These are phyloP conservation scores for Amazona guildingii DNA, from an alignment of 2,113 vertebrate genomes.

Conservation along the genomic window DNA sequence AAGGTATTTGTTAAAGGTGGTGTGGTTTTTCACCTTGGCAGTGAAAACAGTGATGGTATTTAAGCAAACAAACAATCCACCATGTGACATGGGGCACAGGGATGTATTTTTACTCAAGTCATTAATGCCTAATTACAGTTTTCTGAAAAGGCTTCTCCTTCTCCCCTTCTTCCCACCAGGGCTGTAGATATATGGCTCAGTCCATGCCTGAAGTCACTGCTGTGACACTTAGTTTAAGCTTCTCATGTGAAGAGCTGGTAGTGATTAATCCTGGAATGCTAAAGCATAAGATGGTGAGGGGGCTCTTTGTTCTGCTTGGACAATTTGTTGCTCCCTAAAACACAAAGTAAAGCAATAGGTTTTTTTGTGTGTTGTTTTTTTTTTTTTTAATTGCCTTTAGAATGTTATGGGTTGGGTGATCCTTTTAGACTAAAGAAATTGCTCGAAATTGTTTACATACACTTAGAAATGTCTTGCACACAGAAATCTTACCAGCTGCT, in stretches of 20 bases:
- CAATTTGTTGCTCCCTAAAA: background rate
- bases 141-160: background rate
- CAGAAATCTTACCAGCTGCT: background rate
- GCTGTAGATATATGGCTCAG: background rate
- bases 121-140: background rate
- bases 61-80: background rate
- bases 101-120: background rate
- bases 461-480: background rate
- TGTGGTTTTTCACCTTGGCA: background rate
- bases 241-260: background rate
- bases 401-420: background rate
- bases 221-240: background rate
- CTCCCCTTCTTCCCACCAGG: background rate
- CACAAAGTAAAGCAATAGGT: background rate
- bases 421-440: background rate
- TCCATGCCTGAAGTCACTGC: background rate
- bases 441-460: background rate
- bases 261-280: background rate
- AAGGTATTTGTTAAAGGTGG: background rate
- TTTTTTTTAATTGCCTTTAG: background rate
- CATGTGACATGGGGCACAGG: background rate
- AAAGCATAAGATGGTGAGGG: background rate
- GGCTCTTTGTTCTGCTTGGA: background rate
- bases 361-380: background rate
- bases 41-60: background rate